Evolutionary conservation across 2,113 vertebrate genomes (phyloP), one percentile per base, ranked within the genome.

Genomic region (Furnarius figulus): DNA sequence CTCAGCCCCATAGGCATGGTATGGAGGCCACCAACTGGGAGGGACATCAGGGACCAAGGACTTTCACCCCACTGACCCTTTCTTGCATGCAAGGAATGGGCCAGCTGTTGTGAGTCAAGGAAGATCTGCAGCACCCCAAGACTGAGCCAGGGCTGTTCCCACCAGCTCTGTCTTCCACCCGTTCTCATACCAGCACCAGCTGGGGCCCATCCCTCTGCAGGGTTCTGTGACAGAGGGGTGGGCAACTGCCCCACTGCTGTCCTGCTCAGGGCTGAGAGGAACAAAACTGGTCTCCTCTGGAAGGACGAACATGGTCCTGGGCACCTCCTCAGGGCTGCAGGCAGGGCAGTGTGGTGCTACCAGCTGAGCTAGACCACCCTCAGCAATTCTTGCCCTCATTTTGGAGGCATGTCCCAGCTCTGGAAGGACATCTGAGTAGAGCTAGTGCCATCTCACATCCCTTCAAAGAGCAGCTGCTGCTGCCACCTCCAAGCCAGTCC

Each of bases 331-430:
- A 56, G 77, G 35, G 70, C 73, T 81, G 42, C 56, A 71, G 68
- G 31, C 52, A 91, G 93, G 94, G 95, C 95, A 96, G 90, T 76
- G 86, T 56, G 68, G 49, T 35, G 52, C 47, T 61, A 55, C 91
- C 87, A 42, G 56, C 55, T 66, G 77, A 72, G 47, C 70, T 16
- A 67, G 52, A 83, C 8, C 22, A 10, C 24, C 20, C 44, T 13
- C 55, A 76, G 15, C 59, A 89, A 61, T 73, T 84, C 71, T 83
- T 76, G 67, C 65, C 37, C 56, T 70, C 63, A 10, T 35, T 86
- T n/a, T 30, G 81, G 58, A 71, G 37, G 67, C 50, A 93, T 53
- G 53, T 87, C 31, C 14, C 73, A 95, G 91, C 76, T 87, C 72
- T 0, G 0, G 35, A 24, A 0, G 0, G 30, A 47, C 28, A 59